Conservation (phyloP, 2,888 invertebrate genomes). For the Scrobipalpa costella region DNA sequence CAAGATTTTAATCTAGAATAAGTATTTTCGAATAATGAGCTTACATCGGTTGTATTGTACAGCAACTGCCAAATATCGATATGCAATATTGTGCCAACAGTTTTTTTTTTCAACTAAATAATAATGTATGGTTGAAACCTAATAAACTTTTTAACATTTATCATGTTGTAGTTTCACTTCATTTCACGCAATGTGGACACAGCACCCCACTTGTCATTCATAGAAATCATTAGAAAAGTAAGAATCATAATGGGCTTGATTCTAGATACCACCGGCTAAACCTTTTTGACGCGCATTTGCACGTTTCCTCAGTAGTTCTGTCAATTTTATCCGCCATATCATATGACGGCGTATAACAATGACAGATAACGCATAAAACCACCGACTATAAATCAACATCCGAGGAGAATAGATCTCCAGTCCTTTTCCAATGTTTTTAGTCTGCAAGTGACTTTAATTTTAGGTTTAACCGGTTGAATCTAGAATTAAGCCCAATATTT, state of each 20-base stretch:
- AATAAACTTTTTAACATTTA: slow-evolving; percentile 74
- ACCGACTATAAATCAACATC: no score
- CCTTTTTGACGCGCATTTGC: no score
- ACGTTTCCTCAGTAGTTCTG: no score
- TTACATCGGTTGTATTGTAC: slow-evolving; percentile 18
- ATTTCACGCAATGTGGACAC: not conserved
- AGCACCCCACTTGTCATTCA: not conserved
- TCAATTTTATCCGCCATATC: no score
- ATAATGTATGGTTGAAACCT: slow-evolving; percentile 46
- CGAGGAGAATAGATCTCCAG: no score
- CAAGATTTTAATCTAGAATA: not conserved
- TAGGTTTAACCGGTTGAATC: not conserved
- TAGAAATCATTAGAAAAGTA: slow-evolving; percentile 2
- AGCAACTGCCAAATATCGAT: slow-evolving; percentile 48
- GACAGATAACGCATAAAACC: no score
- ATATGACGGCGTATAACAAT: no score
- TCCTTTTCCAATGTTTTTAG: no score
- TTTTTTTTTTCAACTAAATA: slow-evolving; percentile 46
- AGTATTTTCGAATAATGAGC: slow-evolving; percentile 11
- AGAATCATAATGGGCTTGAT: not conserved
- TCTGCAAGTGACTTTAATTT: not conserved
- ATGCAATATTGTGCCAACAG: slow-evolving; percentile 71
- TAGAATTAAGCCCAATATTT: not conserved
- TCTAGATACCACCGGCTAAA: no score
- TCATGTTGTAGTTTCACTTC: slow-evolving; percentile 31